Base-by-base conservation (phyloP, 2,888 invertebrate genomes). In the Crossocerus cetratus region DNA sequence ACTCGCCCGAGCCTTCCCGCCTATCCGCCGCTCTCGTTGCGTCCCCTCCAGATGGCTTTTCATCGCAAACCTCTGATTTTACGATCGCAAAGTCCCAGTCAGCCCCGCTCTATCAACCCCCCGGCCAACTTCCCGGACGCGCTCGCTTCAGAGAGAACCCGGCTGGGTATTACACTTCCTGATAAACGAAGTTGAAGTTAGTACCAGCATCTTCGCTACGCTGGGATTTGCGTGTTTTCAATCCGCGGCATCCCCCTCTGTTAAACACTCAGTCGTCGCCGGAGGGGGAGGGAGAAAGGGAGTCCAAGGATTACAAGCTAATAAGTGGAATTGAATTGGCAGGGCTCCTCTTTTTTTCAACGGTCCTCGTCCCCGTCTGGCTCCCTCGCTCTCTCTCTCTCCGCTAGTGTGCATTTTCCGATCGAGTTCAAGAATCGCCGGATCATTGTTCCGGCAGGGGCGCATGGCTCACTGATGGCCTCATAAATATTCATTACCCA, bases 41-140 rank as follows among this genome's bases (percentile, higher is more conserved):
- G 22, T 65, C 43, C 63, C 71, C 76, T 69, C 72, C 66, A 72
- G 71, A 61, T 58, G 67, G 54, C 76, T 66, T 70, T 64, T 60
- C 65, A 63, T 44, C 68, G 65, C 77, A 78, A 77, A 77, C 71
- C 77, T 77, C 65, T 71, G 68, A 63, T 69, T 74, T 42, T 59
- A 63, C 64, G 69, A 69, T 23, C 53, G 32, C 32, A 60, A 72
- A 74, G 74, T 77, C 65, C 62, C 74, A 69, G 58, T 58, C 60
- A 58, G 69, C 65, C 67, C 62, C 45, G 61, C 44, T 58, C 68
- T 64, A 44, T 53, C 76, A 65, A 66, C 16, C 66, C 63, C 63
- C 49, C 16, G 49, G n/a, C 5, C 3, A 49, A 49, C 49, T 49
- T 49, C 49, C 16, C 16, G 49, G 14, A 16, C 3, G 8, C n/a